Evolutionary conservation across 1,140 invertebrate genomes (phyloP), one percentile per base, ranked within the genome.

Genomic region (Lutraria rhynchaena): DNA sequence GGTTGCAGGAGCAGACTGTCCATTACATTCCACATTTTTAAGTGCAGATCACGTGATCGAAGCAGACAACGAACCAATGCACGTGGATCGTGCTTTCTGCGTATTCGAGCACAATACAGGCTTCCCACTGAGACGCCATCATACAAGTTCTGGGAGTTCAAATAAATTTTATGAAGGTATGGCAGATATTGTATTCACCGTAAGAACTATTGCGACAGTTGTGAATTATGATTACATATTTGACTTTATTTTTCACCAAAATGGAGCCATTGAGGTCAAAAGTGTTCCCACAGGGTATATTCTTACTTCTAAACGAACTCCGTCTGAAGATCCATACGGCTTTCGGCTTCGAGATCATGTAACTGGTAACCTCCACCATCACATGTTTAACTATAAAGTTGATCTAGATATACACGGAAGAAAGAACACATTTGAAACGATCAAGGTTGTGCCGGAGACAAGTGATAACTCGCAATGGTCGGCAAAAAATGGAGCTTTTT

Each of bases 161-260:
- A 81, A 80, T 19, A 63, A 67, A 22, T 89, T 89, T 46, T 89
- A 88, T 67, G 83, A 78, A 19, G 89, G 89, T 0, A 85, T 89
- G 82, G 37, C 78, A 44, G 87, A 88, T 60, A 81, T 84, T 57
- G 88, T 86, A 4, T 75, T 91, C 1, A 78, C 85, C 9, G 55
- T 91, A 9, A 61, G 90, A 17, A 86, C 86, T 11, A 85, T 88
- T 15, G 37, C 86, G 1, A 87, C 86, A 11, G 71, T 90, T n/a
- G 61, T 75, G 22, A 90, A 90, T 83, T 90, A 90, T 51, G 89
- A 91, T 74, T 90, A 91, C 55, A 86, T 90, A 9, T 75, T 90
- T 9, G 90, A 91, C 81, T 89, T 84, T 33, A 85, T 87, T n/a
- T 90, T 91, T 33, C 87, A 91, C 65, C 83, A 87, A 49, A 90